phyloP scores from a whole-genome alignment of 2,113 vertebrate species.

The Dromas ardeola region DNA sequence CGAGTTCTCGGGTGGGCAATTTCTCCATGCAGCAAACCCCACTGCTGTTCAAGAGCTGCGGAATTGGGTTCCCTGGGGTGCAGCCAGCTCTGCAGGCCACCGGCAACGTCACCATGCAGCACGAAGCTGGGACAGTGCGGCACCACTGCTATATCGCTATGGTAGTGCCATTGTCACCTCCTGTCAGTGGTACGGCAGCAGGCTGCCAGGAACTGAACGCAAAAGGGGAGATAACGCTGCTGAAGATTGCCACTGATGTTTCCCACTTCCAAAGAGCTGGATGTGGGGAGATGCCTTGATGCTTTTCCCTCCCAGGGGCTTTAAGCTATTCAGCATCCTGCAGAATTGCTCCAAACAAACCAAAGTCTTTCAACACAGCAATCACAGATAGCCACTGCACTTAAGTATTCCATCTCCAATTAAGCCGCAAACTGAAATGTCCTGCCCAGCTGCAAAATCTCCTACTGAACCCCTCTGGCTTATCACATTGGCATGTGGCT shows the following conservation, averaged over 20 bases:
- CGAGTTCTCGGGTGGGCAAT: neutral
- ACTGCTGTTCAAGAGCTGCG: neutral
- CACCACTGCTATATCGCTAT: neutral
- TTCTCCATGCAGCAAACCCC: neutral
- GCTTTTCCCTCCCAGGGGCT: neutral
- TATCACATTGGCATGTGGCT: neutral
- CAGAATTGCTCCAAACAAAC: neutral
- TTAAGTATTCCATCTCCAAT: neutral
- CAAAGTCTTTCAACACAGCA: neutral
- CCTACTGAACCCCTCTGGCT: neutral
- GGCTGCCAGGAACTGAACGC: neutral
- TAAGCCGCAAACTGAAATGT: neutral
- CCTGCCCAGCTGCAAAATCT: neutral
- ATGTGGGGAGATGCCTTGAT: neutral
- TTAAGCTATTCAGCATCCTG: neutral
- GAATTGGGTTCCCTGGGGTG: neutral
- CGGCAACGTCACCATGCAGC: rapidly evolving
- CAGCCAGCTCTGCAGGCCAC: neutral
- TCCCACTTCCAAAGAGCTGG: neutral
- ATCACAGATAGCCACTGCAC: neutral
- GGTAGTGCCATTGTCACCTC: neutral
- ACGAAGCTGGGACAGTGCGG: neutral
- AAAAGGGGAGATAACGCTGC: rapidly evolving
- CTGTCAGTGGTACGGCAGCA: neutral
- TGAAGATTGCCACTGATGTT: neutral